Evolutionary conservation across 2,797 vertebrate species (phyloP), one percentile per base, ranked within the genome.

Genomic region (Pogonophryne albipinna): DNA sequence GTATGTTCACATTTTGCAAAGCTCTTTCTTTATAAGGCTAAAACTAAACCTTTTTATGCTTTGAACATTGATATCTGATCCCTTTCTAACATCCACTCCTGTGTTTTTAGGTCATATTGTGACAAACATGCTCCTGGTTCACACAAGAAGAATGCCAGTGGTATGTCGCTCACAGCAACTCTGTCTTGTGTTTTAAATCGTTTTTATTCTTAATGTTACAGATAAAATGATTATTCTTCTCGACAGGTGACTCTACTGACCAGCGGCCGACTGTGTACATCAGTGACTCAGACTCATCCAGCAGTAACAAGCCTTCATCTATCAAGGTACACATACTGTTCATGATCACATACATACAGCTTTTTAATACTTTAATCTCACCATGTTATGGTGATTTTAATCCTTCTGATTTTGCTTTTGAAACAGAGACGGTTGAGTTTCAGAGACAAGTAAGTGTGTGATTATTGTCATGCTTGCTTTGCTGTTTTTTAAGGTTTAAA

Each of bases 81-180:
- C 4, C 3, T 0, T 15, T 20, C 4, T 80, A 58, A 84, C 23
- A 15, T 19, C 23, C 4, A 10, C 10, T 23, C 71, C 38, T 72
- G 10, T 84, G 17, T 83, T 68, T 83, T 73, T 47, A 87, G 89
- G 76, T 20, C 44, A 2, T 74, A 49, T 55, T 91, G 80, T 84
- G 57, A 74, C 17, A 60, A 78, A 66, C 83, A 84, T 53, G 66
- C 58, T 62, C 42, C 72, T 51, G 11, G 46, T 2, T 68, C 85
- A 31, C n/a, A n/a, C 1, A 31, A 78, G 70, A 74, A 3, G 45
- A 42, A 51, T 1, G 0, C 0, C 20, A 16, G 6, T 0, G 58
- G 89, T 91, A 10, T 74, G 85, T 77, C 31, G 7, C 10, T 55
- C 34, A 4, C 1, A 34, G 3, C 6, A 16, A 4, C 6, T 10